A percentile compares a stretch with the other conserved stretches of the same genome.
phyloP scores from a whole-genome alignment of 2,888 invertebrate genomes.

The Merodon equestris region DNA sequence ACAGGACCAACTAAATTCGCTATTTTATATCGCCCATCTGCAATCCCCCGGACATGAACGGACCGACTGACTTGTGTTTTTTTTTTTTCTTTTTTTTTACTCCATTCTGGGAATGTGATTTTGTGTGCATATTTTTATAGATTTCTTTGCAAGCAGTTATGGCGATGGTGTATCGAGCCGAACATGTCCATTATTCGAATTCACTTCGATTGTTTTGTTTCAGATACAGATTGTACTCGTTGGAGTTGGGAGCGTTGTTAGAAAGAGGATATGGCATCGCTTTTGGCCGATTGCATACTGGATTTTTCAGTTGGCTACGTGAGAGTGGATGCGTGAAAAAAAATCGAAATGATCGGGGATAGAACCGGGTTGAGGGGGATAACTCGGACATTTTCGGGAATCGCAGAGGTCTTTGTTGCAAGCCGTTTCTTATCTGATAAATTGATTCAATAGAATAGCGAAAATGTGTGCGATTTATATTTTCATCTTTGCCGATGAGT shows the following conservation, averaged over 20 bases:
- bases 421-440: constrained; percentile 65
- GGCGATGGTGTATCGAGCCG: constrained; percentile 16
- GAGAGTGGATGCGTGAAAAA: constrained; percentile 21
- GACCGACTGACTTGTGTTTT: constrained; percentile 4
- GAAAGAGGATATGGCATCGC: constrained; percentile 51
- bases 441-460: constrained; percentile 66
- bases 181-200: constrained; percentile 56
- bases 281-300: constrained; percentile 54
- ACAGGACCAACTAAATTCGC: constrained; percentile 46
- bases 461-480: constrained; percentile 63
- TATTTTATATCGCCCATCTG: constrained; percentile 24
- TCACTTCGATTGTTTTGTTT: constrained; percentile 54
- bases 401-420: constrained; percentile 52
- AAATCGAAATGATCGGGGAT: neutral
- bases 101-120: constrained; percentile 32
- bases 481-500: neutral
- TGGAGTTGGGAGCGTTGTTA: constrained; percentile 18
- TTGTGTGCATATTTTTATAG: constrained; percentile 28
- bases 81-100: constrained; percentile 31
- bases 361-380: neutral
- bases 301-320: constrained; percentile 20
- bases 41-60: neutral
- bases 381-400: neutral
- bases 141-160: constrained; percentile 4
- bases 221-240: constrained; percentile 7